phyloP scores from a whole-genome alignment of 1,140 invertebrate genomes.

The Samia ricini region DNA sequence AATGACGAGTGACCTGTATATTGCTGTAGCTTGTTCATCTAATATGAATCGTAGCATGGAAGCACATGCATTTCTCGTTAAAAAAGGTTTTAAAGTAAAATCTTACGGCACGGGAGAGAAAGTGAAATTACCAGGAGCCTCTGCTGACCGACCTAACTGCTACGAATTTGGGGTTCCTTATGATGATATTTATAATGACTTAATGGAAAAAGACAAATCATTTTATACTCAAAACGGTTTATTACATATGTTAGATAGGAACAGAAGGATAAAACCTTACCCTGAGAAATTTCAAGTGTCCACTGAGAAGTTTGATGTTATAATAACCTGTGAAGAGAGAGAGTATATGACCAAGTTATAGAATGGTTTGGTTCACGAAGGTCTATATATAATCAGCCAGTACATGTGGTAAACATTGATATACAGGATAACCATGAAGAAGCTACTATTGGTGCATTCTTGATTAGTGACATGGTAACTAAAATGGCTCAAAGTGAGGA shows the following conservation, averaged over 20 bases:
- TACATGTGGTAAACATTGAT: constrained; percentile 99
- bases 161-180: constrained; percentile 99
- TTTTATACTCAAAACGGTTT: constrained; percentile 99
- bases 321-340: constrained; percentile 98
- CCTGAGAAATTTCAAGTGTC: constrained; percentile 97
- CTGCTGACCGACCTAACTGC: constrained; percentile 96
- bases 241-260: constrained; percentile 98
- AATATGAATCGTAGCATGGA: constrained; percentile 99
- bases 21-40: constrained; percentile 98
- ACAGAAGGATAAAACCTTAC: constrained; percentile 94
- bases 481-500: constrained; percentile 94
- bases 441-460: constrained; percentile 99
- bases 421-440: constrained; percentile 99
- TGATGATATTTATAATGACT: constrained; percentile 98
- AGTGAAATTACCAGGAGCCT: constrained; percentile 97
- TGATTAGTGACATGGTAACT: constrained; percentile 96
- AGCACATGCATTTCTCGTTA: constrained; percentile 97
- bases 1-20: constrained; percentile 80
- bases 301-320: constrained; percentile 95
- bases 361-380: constrained; percentile 86
- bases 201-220: constrained; percentile 91
- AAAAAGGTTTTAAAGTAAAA: constrained; percentile 97
- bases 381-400: constrained; percentile 88
- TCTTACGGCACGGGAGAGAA: constrained; percentile 99
- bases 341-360: constrained; percentile 97